A percentile compares a stretch with the other conserved stretches of the same genome.
Evolutionary conservation across 2,888 invertebrate species (phyloP).

Genomic region (Cremastinae sp.): DNA sequence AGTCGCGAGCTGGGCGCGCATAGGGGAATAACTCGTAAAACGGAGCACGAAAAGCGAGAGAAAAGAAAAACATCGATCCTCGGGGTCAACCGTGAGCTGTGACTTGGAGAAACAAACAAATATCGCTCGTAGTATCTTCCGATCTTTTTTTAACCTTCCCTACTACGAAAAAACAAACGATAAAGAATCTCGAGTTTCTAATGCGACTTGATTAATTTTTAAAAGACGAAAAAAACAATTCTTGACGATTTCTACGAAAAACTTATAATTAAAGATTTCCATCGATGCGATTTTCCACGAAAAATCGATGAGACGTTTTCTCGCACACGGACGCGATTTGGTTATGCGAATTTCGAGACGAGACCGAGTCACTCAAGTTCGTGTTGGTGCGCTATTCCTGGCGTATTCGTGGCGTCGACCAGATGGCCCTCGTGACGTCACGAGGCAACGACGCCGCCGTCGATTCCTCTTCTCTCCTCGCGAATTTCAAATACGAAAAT

Average conservation of each 20-base stretch:
- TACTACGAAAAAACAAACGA: neutral
- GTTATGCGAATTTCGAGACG: conserved; percentile 43
- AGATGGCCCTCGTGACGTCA: conserved; percentile 70
- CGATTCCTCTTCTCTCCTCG: neutral
- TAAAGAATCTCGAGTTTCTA: neutral
- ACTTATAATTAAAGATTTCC: no score
- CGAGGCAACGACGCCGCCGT: conserved; percentile 18
- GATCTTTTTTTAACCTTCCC: conserved; percentile 4
- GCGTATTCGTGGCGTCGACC: conserved; percentile 61
- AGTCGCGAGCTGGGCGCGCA: neutral
- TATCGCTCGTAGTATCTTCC: conserved; percentile 6
- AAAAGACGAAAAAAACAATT: no score
- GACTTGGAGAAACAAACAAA: conserved; percentile 64
- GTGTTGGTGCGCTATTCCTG: conserved; percentile 62
- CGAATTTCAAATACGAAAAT: conserved; percentile 21
- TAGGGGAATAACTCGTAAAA: conserved; percentile 2
- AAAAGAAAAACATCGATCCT: neutral
- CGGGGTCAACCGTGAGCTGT: conserved; percentile 16
- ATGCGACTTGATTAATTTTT: neutral
- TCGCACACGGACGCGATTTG: conserved; percentile 21
- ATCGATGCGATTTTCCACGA: no score
- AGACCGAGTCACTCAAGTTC: conserved; percentile 54
- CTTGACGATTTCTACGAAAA: no score
- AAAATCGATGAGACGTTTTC: no score
- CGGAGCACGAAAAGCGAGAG: conserved; percentile 7